Base-by-base conservation (phyloP, 2,797 vertebrate species). In the Pipistrellus pipistrellus region DNA sequence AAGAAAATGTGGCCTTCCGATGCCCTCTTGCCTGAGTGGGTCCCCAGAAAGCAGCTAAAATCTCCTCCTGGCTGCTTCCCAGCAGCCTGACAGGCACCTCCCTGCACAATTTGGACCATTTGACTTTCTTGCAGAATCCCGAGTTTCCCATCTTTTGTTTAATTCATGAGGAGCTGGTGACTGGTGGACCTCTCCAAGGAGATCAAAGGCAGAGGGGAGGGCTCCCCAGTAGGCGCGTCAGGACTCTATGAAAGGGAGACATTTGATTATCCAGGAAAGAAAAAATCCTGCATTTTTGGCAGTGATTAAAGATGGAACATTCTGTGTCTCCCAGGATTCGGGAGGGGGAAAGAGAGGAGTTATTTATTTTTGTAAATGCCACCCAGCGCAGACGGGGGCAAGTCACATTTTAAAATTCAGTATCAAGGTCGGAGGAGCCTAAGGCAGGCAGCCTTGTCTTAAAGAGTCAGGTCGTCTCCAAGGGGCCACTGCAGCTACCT, bases 201-300 rank as follows among this genome's bases (percentile, higher is more conserved):
- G 91, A 95, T 97, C 93, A 97, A 96, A 96, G 78, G 30, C 66
- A 93, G 73, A 91, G 14, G 73, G 78, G 88, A 95, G 81, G 81
- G 81, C 69, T 94, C 86, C 95, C 88, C 25, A 1, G 91, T 94
- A 97, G 84, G 95, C 6, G 1, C 72, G 44, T 86, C 55, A 57
- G 68, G 75, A 44, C 94, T 75, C 89, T 90, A 38, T 83, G 84
- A 69, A 77, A 96, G 59, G 73, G 86, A 91, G 88, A 68, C 46
- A 76, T 84, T 94, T 93, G 94, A 90, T 85, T 96, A 95, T 78
- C 71, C 78, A 88, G 94, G 82, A 95, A 96, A 91, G 94, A 85
- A 97, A 97, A 95, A 95, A 59, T 91, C 59, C 17, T 84, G 41
- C 64, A 44, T 88, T 90, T 96, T 84, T 73, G 75, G 71, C 75